Evolutionary conservation across 2,797 vertebrate genomes (phyloP), one percentile per base, ranked within the genome.

Genomic region (Sebastes cheni): DNA sequence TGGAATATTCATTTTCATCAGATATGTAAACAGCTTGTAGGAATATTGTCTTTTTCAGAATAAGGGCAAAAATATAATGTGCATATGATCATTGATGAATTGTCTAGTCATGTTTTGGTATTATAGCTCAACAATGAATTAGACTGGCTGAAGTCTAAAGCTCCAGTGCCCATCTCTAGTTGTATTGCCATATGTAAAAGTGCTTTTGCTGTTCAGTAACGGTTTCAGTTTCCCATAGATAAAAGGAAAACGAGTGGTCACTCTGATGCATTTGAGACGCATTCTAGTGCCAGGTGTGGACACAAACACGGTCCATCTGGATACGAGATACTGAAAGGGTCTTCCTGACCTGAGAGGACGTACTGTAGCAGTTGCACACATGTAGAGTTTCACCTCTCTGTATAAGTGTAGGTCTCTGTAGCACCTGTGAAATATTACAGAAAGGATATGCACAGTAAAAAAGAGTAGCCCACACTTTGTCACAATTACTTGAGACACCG

Each of bases 231-330:
- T 65, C 20, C 20, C 18, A 36, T 52, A 36, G 72, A 80, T 70
- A 34, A 68, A 81, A 72, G 70, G 18, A 69, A 69, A 75, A 55
- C 46, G 23, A 42, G 32, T 30, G 67, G 52, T 77, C 56, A 67
- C 11, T 58, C 56, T 76, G 50, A n/a, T 67, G 66, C 22, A 69
- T 74, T 81, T 75, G 62, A 79, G 74, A 76, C 16, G 6, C 46
- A 30, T 72, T 83, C 62, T 67, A 10, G 62, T 65, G n/a, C 23
- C 60, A 61, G 55, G 58, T 77, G 66, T 78, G 60, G 62, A 32
- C 14, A 74, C 29, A 23, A 16, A 64, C 18, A 27, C 56, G 10
- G 23, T 66, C 56, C 64, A 72, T 77, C 72, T 86, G 72, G 58
- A 62, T 67, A 29, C 8, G 34, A 72, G 64, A 68, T 22, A 42